Evolutionary conservation across 2,888 invertebrate genomes (phyloP), one percentile per base, ranked within the genome.

Genomic region (Pyrgus malvae): DNA sequence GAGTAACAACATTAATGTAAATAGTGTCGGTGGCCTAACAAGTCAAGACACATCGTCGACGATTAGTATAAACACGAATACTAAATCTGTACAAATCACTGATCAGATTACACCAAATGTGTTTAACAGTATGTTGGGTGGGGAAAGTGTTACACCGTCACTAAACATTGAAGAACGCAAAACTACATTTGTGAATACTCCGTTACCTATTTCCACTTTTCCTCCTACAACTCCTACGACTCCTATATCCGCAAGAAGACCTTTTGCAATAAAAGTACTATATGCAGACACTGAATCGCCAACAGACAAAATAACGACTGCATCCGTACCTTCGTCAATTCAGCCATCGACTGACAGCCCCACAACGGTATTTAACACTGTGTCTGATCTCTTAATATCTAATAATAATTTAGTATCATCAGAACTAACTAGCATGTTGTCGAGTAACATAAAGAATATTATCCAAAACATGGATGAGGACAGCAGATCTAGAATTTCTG

Each of bases 361-460:
- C 66, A 73, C 76, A 81, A 90, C 73, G 89, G 90, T 90, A 89
- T 83, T 77, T 84, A 89, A 85, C 65, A 86, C 83, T 74, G 83
- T 87, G 64, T 88, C 89, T 72, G 88, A 89, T 82, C 80, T 89
- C 70, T 80, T 89, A 72, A 73, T 88, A 68, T 77, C 83, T 77
- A 90, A 87, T 63, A 90, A 87, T 63, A 82, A 83, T 70, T 69
- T 89, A 79, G 82, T 90, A 48, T 90, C 90, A 58, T 81, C 84
- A 59, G 88, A 86, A 86, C 83, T 90, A 90, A 90, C 90, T 77
- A 89, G 89, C 89, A 90, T 89, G 89, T 80, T 90, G 63, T 78
- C 89, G 65, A 87, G 81, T 83, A 87, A 86, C 66, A 90, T 90
- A 67, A 80, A 70, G 73, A 76, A 73, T 75, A 87, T 90, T 65